Evolutionary conservation across 2,888 invertebrate species (phyloP).

Genomic region (Calliphora vomitoria): DNA sequence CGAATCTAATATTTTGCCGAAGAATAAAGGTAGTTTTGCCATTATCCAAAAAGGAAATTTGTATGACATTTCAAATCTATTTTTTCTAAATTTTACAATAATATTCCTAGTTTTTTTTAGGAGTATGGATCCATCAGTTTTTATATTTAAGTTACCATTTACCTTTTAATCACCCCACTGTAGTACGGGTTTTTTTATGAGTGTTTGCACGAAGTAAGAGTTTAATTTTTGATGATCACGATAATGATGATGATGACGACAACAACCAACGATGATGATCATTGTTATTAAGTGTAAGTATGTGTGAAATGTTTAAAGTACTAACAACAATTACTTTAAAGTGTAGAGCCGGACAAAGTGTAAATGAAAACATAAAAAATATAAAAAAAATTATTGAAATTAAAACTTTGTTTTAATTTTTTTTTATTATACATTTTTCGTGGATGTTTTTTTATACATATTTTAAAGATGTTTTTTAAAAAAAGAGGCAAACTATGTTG

Average conservation of each 20-base stretch:
- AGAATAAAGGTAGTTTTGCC: no score
- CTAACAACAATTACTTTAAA: slow-evolving; percentile 40
- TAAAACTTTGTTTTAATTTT: slow-evolving; percentile 51
- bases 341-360: slow-evolving; percentile 39
- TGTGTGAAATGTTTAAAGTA: slow-evolving; percentile 44
- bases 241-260: slow-evolving; percentile 14
- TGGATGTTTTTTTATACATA: slow-evolving; percentile 25
- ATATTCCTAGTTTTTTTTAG: no score
- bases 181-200: no score
- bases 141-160: no score
- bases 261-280: slow-evolving; percentile 12
- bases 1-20: no score
- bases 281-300: not conserved
- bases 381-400: slow-evolving; percentile 39
- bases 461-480: slow-evolving; percentile 43
- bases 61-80: no score
- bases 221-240: slow-evolving; percentile 17
- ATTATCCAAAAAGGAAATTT: no score
- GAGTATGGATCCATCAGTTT: no score
- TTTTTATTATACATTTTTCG: slow-evolving; percentile 21
- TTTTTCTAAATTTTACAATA: no score
- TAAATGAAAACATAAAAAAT: slow-evolving; percentile 41
- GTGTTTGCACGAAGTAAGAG: slow-evolving; percentile 24
- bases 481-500: slow-evolving; percentile 10
- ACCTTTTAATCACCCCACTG: slow-evolving; percentile 15